phyloP scores from a whole-genome alignment of 2,113 vertebrate species.

The Cephalopterus ornatus region DNA sequence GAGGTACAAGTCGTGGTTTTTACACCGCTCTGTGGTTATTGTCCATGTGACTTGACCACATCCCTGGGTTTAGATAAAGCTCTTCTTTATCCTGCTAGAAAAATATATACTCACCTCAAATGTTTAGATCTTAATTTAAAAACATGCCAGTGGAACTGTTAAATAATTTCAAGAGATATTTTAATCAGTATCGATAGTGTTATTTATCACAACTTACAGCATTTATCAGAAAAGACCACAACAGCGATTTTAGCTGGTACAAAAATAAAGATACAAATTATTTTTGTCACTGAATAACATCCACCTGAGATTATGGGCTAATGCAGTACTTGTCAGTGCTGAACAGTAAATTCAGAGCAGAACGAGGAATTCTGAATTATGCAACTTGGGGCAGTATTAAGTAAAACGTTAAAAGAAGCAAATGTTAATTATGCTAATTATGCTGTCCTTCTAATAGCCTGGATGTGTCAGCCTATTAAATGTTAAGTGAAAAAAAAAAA shows the following conservation, averaged over 20 bases:
- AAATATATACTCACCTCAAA: neutral
- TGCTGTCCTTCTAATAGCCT: neutral
- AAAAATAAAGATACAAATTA: neutral
- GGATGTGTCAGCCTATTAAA: neutral
- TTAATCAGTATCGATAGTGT: neutral
- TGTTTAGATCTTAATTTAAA: neutral
- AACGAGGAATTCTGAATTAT: neutral
- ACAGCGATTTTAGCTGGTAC: neutral
- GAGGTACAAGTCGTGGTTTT: neutral
- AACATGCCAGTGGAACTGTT: neutral
- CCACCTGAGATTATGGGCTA: neutral
- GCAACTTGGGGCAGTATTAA: neutral
- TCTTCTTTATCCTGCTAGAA: neutral
- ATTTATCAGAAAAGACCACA: neutral
- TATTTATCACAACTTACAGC: neutral
- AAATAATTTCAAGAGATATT: neutral
- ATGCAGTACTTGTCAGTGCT: neutral
- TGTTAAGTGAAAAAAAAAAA: fast-evolving
- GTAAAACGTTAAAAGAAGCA: neutral
- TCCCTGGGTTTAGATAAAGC: neutral
- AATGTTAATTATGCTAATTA: no score
- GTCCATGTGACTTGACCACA: neutral
- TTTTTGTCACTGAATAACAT: neutral
- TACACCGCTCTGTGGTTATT: neutral
- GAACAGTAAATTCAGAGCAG: neutral